Base-by-base conservation (phyloP, 2,888 invertebrate genomes). In the Limnephilus marmoratus region DNA sequence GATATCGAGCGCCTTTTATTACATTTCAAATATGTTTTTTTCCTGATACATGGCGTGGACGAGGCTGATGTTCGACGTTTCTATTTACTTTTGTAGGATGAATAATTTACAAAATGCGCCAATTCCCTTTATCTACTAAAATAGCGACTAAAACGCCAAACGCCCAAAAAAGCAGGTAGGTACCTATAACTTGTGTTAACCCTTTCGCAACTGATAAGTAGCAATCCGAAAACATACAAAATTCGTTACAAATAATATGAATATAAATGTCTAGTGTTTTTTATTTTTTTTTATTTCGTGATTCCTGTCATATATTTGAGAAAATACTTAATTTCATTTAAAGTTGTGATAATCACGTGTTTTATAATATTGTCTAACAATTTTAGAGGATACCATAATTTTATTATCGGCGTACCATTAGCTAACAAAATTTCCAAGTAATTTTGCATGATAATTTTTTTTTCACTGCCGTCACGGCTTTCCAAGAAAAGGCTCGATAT, bases 1-100 rank as follows among this genome's bases (percentile, higher is more conserved):
- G 96, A 95, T 96, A 96, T 96, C 96, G 96, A 96, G 96, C 96
- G 96, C 96, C 95, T 96, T 96, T 96, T 95, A 96, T 95, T 96
- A 96, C 96, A 95, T 96, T 96, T 95, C 95, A 96, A 96, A 96
- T 90, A 95, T 96, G 95, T 95, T 95, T 95, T 95, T 95, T 95
- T 94, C 90, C 95, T 80, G 95, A 95, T 95, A 96, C 96, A 96
- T 91, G 91, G 68, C 92, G 41, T 85, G 85, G 83, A 90, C 82
- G 91, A 85, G 81, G 91, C 86, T 37, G 86, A 91, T 49, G 81
- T 89, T 89, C 4, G 34, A 37, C 15, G 37, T 89, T 81, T 89
- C 37, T 89, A 12, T 68, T 37, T 37, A 89, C 37, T 89, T 89
- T 34, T 80, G 3, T 24, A 81, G 3, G 18, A 37, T 80, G 80